Evolutionary conservation across 2,113 vertebrate species (phyloP).

Genomic region (Piaya cayana): DNA sequence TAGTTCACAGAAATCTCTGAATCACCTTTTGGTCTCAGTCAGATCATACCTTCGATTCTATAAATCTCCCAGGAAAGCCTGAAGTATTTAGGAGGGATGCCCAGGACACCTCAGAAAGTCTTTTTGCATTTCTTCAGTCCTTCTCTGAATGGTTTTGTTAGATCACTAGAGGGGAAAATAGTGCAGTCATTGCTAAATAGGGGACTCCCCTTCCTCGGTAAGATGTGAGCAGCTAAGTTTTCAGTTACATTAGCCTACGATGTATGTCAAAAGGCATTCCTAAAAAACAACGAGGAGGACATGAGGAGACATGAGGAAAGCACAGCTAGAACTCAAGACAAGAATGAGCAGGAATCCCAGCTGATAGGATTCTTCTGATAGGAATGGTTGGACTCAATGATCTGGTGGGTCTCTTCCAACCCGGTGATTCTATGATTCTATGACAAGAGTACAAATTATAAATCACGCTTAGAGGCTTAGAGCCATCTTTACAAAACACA

Average conservation of each 20-base stretch:
- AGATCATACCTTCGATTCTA: neutral
- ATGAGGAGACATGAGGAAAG: neutral
- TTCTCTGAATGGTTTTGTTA: neutral
- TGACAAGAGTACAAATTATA: neutral
- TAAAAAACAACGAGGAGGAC: neutral
- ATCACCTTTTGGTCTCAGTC: constrained; percentile 2
- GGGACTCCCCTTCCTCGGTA: neutral
- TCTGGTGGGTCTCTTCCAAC: no score
- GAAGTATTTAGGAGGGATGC: neutral
- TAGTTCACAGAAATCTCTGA: neutral
- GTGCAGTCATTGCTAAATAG: constrained; percentile 12
- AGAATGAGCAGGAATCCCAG: neutral
- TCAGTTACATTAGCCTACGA: neutral
- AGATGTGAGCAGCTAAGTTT: neutral
- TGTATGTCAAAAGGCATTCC: neutral
- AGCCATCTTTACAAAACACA: neutral
- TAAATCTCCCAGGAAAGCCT: neutral
- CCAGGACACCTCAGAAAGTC: neutral
- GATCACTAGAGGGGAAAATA: neutral
- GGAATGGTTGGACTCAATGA: no score
- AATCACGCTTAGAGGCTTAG: neutral
- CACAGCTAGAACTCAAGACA: neutral
- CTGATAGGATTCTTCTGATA: no score
- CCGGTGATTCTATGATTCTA: no score
- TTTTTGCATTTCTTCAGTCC: neutral